Percentiles rank a stretch among this genome's conserved stretches.
Conservation (phyloP, 2,888 invertebrate genomes). For the Cataglyphis albicans region DNA sequence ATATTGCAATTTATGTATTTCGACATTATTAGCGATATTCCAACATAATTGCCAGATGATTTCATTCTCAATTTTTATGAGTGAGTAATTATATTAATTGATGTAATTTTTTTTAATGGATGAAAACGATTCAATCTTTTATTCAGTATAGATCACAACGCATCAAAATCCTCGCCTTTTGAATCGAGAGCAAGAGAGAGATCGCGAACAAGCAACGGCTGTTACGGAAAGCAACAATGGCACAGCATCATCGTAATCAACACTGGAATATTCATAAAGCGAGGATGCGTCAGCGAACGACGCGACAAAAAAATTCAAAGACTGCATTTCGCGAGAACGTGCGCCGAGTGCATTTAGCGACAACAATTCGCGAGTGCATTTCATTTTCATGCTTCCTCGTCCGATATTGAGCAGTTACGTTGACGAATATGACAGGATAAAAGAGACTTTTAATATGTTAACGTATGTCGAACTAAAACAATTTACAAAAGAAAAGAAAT, state of each 20-base stretch:
- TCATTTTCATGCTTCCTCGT: background rate
- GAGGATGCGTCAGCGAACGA: constrained; percentile 28
- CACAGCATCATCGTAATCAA: constrained; percentile 73
- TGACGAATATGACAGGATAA: background rate
- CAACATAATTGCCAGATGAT: background rate
- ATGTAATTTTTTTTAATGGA: background rate
- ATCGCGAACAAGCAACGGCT: constrained; percentile 63
- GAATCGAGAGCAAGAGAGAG: background rate
- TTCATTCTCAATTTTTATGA: background rate
- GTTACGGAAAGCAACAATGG: constrained; percentile 73
- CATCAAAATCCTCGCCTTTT: background rate
- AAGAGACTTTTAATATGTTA: constrained; percentile 39
- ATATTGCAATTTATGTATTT: background rate
- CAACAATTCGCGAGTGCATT: constrained; percentile 23
- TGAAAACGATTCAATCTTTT: constrained; percentile 9
- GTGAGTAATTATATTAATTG: constrained; percentile 16
- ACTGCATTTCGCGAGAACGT: constrained; percentile 33
- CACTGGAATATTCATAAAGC: constrained; percentile 80
- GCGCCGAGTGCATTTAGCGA: constrained; percentile 34
- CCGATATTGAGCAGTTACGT: constrained; percentile 28
- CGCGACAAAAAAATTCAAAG: constrained; percentile 62
- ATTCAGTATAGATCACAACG: background rate
- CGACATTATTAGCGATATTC: background rate
- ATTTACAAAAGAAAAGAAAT: background rate
- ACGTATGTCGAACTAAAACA: background rate